phyloP scores from a whole-genome alignment of 1,140 invertebrate species.

The Drosophila tani region DNA sequence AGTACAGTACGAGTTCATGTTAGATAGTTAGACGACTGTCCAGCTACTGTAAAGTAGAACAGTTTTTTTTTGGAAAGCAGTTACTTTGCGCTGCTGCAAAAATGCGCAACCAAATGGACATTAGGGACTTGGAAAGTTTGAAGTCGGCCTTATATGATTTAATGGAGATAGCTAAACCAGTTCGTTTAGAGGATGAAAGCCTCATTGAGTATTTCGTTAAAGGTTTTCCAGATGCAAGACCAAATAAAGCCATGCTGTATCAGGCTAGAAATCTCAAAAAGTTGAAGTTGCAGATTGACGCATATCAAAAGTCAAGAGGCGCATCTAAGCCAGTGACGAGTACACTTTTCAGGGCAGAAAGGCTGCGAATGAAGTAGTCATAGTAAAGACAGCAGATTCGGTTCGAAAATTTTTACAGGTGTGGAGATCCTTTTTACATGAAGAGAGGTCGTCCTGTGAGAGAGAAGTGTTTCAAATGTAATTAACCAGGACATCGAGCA shows the following conservation, averaged over 20 bases:
- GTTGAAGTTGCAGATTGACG: too few relatives aligned
- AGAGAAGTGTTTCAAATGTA: slow-evolving; percentile 3
- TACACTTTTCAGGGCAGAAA: neutral
- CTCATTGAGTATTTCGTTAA: neutral
- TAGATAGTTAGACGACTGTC: neutral
- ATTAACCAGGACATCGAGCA: neutral
- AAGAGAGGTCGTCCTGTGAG: neutral
- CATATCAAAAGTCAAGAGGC: neutral
- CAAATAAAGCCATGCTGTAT: too few relatives aligned
- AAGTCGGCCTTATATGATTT: neutral
- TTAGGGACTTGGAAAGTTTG: neutral
- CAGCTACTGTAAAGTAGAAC: neutral
- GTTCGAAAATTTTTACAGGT: neutral
- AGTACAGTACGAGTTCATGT: too few relatives aligned
- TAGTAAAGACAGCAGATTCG: neutral
- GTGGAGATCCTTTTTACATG: neutral
- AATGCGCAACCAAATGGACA: neutral
- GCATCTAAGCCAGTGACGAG: neutral
- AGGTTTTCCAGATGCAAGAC: neutral
- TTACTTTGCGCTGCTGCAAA: neutral
- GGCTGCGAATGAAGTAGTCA: too few relatives aligned
- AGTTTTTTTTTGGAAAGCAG: neutral
- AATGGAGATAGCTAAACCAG: too few relatives aligned
- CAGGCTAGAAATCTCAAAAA: too few relatives aligned
- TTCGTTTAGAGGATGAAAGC: neutral